Conservation (phyloP, 2,797 vertebrate genomes). For the Limosa lapponica region DNA sequence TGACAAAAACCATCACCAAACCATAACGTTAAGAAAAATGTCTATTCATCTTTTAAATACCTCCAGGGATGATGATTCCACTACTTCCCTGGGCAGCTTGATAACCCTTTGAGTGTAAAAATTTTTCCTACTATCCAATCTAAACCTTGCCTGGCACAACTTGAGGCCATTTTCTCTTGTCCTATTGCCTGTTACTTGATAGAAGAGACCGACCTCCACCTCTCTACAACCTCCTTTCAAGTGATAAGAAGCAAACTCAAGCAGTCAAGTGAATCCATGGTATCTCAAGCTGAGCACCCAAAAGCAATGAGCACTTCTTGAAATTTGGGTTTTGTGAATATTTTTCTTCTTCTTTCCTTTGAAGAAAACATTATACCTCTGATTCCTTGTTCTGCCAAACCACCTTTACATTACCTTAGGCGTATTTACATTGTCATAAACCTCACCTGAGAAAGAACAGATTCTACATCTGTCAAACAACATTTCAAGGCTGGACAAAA, state of each 20-base stretch:
- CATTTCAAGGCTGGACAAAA: neutral
- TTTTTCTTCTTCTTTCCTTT: neutral
- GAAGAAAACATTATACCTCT: neutral
- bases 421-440: neutral
- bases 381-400: neutral
- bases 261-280: neutral
- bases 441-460: neutral
- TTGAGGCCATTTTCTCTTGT: neutral
- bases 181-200: neutral
- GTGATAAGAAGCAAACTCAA: neutral
- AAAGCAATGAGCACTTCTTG: neutral
- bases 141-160: neutral
- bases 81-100: neutral
- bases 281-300: neutral
- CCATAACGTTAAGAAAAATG: neutral
- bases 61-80: neutral
- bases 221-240: neutral
- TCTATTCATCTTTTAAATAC: neutral
- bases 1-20: neutral
- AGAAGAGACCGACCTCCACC: neutral
- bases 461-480: neutral
- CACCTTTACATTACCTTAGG: neutral
- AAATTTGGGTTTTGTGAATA: neutral
- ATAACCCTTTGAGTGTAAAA: neutral
- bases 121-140: neutral